Evolutionary conservation across 2,888 invertebrate genomes (phyloP), one percentile per base, ranked within the genome.

Genomic region (Trimorus sp.): DNA sequence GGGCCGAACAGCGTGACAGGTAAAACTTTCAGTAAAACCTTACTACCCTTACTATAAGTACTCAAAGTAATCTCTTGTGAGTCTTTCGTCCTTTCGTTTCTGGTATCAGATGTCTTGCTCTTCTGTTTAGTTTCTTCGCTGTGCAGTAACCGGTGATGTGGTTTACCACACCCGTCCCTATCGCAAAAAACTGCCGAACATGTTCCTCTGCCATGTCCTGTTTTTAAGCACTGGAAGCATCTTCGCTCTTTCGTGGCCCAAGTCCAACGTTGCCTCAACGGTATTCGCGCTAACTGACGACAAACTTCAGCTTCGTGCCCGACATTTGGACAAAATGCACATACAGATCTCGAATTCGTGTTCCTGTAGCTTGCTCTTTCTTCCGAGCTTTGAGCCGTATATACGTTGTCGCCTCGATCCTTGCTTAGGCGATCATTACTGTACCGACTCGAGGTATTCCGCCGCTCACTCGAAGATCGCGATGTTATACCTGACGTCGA

Each of bases 1-100:
- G 60, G 66, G n/a, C 74, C 74, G 3, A 45, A 14, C 42, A 73
- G 45, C 5, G 15, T 37, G 40, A 73, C 63, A 12, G 51, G 51
- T 36, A 16, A n/a, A 12, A 73, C 42, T 16, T 73, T 73, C 45
- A 73, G n/a, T 45, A 63, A 16, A 15, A 73, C 54, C 12, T 56
- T 26, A 4, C 26, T 26, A 26, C 26, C 26, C 26, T 26, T 26
- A 26, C 26, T 26, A 4, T 26, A 26, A 26, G 12, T 48, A n/a
- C n/a, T 48, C 1, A 40, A 7, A 40, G 11, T 11, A 8, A 40
- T 8, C 40, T 40, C 40, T 9, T 8, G 15, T 12, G 48, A n/a
- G 6, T 48, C 12, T 7, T 48, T 48, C 26, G 26, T 26, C 4
- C 26, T 8, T 8, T 8, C 11, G 40, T 8, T 40, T 8, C 9